A percentile compares a stretch with the other conserved stretches of the same genome.
Evolutionary conservation across 2,113 vertebrate genomes (phyloP).

Genomic region (Trochalopteron elliotii): DNA sequence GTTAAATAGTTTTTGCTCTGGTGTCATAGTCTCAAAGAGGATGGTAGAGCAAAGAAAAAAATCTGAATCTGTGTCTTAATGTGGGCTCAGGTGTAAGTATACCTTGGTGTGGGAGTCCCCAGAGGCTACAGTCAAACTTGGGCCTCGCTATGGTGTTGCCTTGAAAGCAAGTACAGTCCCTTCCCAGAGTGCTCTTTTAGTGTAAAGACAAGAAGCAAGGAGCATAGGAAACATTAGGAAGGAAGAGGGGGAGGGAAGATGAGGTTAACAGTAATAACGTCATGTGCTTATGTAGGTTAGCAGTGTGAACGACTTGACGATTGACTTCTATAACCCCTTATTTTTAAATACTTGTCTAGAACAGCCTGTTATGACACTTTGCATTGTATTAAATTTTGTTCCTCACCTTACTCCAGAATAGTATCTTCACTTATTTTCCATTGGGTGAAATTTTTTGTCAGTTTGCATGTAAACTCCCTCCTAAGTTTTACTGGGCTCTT

Average conservation of each 20-base stretch:
- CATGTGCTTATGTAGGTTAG: slow-evolving; percentile 41
- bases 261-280: slow-evolving; percentile 57
- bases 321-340: not conserved
- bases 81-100: rapidly evolving
- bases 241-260: slow-evolving; percentile 45
- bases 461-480: not conserved
- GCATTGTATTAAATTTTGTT: not conserved
- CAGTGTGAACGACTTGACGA: slow-evolving; percentile 22
- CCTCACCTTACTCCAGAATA: not conserved
- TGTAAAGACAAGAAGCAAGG: not conserved
- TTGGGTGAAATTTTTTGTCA: not conserved
- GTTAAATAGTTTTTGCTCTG: not conserved
- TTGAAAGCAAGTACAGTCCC: not conserved
- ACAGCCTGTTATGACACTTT: not conserved
- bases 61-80: not conserved
- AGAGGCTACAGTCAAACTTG: not conserved
- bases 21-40: not conserved
- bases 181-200: not conserved
- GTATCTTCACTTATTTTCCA: not conserved
- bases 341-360: slow-evolving; percentile 3
- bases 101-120: not conserved
- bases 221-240: slow-evolving; percentile 16
- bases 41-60: not conserved
- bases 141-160: not conserved
- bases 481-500: not conserved